Evolutionary conservation across 2,797 vertebrate species (phyloP).

Genomic region (Cryptoprocta ferox): DNA sequence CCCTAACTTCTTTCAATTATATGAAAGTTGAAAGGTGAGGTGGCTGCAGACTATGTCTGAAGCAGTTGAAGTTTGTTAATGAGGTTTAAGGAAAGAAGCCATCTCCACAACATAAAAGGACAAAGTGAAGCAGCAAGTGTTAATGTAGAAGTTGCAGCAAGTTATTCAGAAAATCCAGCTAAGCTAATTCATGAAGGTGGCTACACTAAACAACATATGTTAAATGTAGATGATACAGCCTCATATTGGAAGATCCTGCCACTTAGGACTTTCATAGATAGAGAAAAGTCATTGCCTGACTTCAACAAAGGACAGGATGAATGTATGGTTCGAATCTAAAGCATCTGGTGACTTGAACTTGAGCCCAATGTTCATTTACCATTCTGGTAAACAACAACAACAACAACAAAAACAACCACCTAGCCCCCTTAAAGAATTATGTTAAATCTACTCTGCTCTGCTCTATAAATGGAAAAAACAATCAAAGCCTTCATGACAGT

Average conservation of each 20-base stretch:
- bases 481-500: neutral
- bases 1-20: neutral
- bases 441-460: neutral
- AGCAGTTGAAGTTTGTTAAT: neutral
- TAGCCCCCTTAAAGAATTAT: neutral
- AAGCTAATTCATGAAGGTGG: neutral
- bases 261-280: neutral
- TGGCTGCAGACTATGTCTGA: neutral
- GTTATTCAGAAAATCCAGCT: neutral
- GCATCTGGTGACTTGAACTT: neutral
- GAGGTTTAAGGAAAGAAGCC: neutral
- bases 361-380: neutral
- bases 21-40: neutral
- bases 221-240: neutral
- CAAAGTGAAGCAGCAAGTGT: neutral
- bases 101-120: neutral
- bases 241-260: neutral
- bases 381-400: too few species aligned
- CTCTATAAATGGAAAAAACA: neutral
- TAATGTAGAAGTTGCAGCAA: neutral
- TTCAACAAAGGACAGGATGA: neutral
- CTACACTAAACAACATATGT: neutral
- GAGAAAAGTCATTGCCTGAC: neutral
- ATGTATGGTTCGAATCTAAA: neutral
- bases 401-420: neutral